These are phyloP conservation scores for Brachionus rotundiformis DNA, from an alignment of 1,140 invertebrate genomes.

Conservation along the genomic window DNA sequence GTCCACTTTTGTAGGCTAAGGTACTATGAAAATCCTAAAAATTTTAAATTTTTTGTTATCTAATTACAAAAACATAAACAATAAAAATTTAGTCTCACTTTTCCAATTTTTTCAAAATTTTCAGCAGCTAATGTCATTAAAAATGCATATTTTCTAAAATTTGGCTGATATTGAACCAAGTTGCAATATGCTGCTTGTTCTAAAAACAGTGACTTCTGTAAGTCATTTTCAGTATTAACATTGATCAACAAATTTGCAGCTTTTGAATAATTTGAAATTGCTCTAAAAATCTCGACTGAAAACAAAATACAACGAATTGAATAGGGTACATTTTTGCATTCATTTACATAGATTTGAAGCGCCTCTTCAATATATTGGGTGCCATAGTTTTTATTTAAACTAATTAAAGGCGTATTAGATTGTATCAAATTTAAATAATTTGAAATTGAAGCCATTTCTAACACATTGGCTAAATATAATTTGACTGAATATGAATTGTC, in stretches of 20 bases:
- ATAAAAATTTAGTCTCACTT: conserved; percentile 55
- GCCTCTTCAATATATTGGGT: conserved; percentile 41
- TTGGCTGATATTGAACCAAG: conserved; percentile 72
- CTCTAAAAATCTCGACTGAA: conserved; percentile 81
- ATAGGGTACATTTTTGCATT: conserved; percentile 64
- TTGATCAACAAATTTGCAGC: conserved; percentile 78
- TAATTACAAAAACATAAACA: no score
- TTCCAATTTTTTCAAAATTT: conserved; percentile 82
- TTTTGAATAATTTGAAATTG: conserved; percentile 75
- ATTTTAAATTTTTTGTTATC: background rate
- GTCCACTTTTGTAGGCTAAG: background rate
- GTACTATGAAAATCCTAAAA: background rate
- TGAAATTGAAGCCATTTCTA: conserved; percentile 40
- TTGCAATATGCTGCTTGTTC: conserved; percentile 95
- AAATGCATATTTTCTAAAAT: conserved; percentile 92
- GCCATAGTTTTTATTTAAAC: conserved; percentile 5
- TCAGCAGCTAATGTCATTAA: conserved; percentile 92
- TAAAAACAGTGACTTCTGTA: conserved; percentile 80
- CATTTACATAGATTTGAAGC: conserved; percentile 1
- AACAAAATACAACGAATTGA: conserved; percentile 84
- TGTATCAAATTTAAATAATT: background rate
- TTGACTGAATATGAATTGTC: background rate
- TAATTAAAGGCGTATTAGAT: conserved; percentile 51
- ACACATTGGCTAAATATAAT: background rate
- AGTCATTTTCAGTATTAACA: conserved; percentile 60